Percentiles rank a stretch among this genome's conserved stretches.
Evolutionary conservation across 2,797 vertebrate species (phyloP).

Genomic region (Coccyzus lansbergi): DNA sequence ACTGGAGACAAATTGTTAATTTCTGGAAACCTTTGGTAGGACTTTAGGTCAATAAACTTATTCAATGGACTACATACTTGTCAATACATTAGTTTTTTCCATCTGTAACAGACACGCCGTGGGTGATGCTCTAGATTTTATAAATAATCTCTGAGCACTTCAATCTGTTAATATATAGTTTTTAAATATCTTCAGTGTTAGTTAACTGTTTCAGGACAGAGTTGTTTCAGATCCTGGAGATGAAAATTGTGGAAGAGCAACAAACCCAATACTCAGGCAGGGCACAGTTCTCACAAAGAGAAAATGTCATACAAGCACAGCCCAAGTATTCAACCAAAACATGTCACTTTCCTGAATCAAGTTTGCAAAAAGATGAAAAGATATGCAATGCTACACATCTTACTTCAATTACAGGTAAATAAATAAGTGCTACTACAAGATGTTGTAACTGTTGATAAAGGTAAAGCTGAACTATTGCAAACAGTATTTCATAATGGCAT

Average conservation of each 20-base stretch:
- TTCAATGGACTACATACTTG: neutral
- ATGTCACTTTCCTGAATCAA: neutral
- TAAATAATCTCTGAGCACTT: slow-evolving; percentile 9
- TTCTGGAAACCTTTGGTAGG: neutral
- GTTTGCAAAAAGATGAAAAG: neutral
- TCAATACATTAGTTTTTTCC: slow-evolving; percentile 44
- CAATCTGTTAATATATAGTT: slow-evolving; percentile 14
- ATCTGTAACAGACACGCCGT: slow-evolving; percentile 19
- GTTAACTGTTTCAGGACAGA: slow-evolving; percentile 1
- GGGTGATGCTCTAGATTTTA: slow-evolving; percentile 16
- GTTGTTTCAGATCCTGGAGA: neutral
- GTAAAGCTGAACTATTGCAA: neutral
- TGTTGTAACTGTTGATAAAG: neutral
- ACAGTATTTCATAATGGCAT: neutral
- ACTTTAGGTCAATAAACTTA: slow-evolving; percentile 17
- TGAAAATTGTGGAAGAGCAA: neutral
- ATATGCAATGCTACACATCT: neutral
- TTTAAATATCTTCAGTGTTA: neutral
- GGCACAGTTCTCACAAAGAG: neutral
- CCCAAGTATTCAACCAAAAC: neutral
- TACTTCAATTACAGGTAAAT: neutral
- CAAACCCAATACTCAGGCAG: neutral
- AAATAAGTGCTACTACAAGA: neutral
- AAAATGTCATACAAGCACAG: neutral
- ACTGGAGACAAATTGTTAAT: neutral